Evolutionary conservation across 37 sponge, comb jelly and placozoan genomes (phyloP).

Genomic region (Chondrosia reniformis): DNA sequence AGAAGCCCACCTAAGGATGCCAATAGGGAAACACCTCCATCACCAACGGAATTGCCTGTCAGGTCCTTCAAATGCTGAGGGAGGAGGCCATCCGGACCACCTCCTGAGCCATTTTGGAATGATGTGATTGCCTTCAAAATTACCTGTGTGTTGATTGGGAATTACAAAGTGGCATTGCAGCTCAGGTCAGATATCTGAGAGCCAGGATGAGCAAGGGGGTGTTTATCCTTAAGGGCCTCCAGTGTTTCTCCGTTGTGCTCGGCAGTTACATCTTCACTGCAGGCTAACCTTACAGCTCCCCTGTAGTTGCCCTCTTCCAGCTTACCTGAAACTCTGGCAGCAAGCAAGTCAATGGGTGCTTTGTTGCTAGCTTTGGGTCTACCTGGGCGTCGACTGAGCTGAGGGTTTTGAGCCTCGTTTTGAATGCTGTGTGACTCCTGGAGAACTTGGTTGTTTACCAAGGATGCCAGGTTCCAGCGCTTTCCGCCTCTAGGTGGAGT

Average conservation of each 20-base stretch:
- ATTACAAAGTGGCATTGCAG: not conserved
- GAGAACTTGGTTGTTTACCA: not conserved
- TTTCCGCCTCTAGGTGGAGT: not conserved
- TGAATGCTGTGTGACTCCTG: not conserved
- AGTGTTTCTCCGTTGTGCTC: not conserved
- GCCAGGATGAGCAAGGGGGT: slow-evolving; percentile 12
- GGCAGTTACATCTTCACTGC: not conserved
- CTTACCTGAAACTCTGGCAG: not conserved
- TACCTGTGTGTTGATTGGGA: not conserved
- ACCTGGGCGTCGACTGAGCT: not conserved
- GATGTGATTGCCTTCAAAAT: not conserved
- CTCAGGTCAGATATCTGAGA: not conserved
- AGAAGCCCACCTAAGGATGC: slow-evolving; percentile 2
- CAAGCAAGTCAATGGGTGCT: not conserved
- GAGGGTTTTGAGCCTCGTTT: not conserved
- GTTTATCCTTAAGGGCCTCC: not conserved
- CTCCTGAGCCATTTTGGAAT: slow-evolving; percentile 26
- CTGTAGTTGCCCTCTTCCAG: not conserved
- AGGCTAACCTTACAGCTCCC: not conserved
- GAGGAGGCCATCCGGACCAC: not conserved
- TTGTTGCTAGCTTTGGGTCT: not conserved
- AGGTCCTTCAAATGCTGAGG: slow-evolving; percentile 30
- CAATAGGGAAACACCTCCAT: slow-evolving; percentile 8
- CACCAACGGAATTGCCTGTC: slow-evolving; percentile 2
- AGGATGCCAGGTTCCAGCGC: not conserved